Evolutionary conservation across 2,113 vertebrate species (phyloP).

Genomic region (Gallinago undulata): DNA sequence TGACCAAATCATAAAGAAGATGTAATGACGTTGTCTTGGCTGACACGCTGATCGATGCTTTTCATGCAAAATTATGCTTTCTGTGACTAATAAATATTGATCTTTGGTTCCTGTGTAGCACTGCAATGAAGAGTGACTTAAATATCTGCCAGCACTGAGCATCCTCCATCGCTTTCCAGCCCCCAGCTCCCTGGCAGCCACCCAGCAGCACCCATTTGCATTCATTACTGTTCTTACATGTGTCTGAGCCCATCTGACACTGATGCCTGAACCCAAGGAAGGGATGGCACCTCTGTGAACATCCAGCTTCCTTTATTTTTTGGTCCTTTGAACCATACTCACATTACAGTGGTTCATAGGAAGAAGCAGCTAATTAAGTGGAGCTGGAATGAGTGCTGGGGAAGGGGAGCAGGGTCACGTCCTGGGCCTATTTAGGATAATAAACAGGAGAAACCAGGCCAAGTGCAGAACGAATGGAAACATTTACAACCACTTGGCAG

Average conservation of each 20-base stretch:
- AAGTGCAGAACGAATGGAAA: not conserved
- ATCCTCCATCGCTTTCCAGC: not conserved
- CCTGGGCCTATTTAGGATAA: not conserved
- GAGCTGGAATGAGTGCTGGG: not conserved
- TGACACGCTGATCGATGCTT: constrained; percentile 51
- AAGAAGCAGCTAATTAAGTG: not conserved
- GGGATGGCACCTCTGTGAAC: not conserved
- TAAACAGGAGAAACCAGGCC: constrained; percentile 5
- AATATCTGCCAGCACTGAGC: not conserved
- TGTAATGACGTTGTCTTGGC: constrained; percentile 14
- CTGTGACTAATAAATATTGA: constrained; percentile 69
- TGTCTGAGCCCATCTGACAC: not conserved
- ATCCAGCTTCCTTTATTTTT: not conserved
- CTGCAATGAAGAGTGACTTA: constrained; percentile 47
- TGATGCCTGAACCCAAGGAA: not conserved
- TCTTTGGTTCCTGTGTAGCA: constrained; percentile 38
- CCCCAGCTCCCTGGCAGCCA: not conserved
- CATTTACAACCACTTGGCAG: not conserved
- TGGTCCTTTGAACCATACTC: not conserved
- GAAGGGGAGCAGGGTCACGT: not conserved
- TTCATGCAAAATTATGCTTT: constrained; percentile 66
- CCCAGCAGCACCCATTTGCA: not conserved
- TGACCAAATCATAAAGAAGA: constrained; percentile 39
- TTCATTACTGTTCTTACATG: not conserved
- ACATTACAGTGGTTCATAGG: not conserved